Base-by-base conservation (phyloP, 2,113 vertebrate genomes). In the Aramus guarauna region DNA sequence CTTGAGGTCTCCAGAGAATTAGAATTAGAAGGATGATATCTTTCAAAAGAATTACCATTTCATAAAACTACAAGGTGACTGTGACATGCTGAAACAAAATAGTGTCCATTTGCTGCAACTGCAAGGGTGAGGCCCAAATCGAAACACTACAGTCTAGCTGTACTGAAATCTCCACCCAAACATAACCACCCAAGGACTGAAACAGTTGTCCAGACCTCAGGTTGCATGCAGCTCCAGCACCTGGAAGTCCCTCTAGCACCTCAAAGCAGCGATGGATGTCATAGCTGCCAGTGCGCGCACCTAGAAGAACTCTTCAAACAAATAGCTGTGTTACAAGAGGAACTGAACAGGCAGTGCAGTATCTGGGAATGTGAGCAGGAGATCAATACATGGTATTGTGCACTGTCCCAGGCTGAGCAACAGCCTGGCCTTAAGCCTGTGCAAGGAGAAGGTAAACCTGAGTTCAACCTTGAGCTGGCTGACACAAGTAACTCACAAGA, bases 361-460 rank as follows among this genome's bases (percentile, higher is more conserved):
- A 15, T 58, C 34, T 9, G 12, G 43, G 45, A 73, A n/a, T 5
- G 5, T 21, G 27, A 45, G 7, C 3, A 1, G 11, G 10, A 56
- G 52, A 52, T 17, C 19, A 30, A 5, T 23, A 4, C 0, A 1
- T 50, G 7, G 0, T 19, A 30, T 41, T 21, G 8, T 8, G 5
- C 1, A 2, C 3, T 36, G 32, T 67, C 11, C 15, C 27, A 75
- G 22, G 11, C 6, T 50, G 32, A 92, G 17, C 2, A 6, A 43
- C 34, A 48, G 12, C 17, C 15, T 17, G 30, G 9, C 7, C 9
- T 76, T 52, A 47, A 58, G 26, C 16, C 7, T 9, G 4, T 3
- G 2, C 8, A 45, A 83, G 62, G 34, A 3, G 6, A 64, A 78
- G 4, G 3, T 43, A 39, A 82, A 4, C 15, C 15, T 86, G 39